These are phyloP conservation scores for Tauraco erythrolophus DNA, from an alignment of 2,113 vertebrate species.

Conservation along the genomic window DNA sequence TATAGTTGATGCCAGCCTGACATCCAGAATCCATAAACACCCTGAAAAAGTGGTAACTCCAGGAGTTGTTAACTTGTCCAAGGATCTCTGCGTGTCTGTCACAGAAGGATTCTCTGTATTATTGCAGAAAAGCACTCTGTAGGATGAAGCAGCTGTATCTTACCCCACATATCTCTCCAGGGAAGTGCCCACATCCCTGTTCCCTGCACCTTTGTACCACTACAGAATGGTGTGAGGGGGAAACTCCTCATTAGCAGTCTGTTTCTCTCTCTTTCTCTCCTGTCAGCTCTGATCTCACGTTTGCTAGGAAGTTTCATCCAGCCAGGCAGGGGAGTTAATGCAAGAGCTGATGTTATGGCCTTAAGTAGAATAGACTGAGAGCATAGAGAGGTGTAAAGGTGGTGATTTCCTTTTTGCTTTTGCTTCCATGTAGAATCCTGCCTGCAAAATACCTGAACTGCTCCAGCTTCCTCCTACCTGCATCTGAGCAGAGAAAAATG, in stretches of 20 bases:
- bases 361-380: background rate
- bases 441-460: background rate
- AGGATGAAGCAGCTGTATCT: background rate
- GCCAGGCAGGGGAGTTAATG: background rate
- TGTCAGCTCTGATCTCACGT: background rate
- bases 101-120: background rate
- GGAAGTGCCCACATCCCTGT: background rate
- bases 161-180: background rate
- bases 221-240: background rate
- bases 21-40: background rate
- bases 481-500: background rate
- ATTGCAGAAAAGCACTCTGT: background rate
- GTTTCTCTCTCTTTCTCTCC: background rate
- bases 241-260: background rate
- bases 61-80: background rate
- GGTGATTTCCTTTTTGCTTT: background rate
- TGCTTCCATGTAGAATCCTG: background rate
- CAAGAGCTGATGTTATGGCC: background rate
- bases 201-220: background rate
- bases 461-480: background rate
- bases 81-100: background rate
- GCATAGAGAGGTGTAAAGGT: background rate
- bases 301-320: background rate
- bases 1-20: background rate
- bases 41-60: background rate